phyloP scores from a whole-genome alignment of 2,113 vertebrate genomes.

The Rhinopithecus roxellana region DNA sequence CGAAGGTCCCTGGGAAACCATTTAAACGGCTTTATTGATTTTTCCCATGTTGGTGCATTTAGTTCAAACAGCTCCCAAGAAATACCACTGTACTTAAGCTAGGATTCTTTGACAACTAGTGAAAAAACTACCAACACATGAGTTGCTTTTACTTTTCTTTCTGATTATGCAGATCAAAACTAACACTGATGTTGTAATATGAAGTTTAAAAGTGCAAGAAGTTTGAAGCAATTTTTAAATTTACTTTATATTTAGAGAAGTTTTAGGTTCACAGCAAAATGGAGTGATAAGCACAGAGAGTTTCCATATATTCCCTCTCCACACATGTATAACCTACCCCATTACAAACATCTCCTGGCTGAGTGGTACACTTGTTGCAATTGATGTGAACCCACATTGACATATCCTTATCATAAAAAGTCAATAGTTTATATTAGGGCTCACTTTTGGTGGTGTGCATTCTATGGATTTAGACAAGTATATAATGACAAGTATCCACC shows the following conservation, averaged over 20 bases:
- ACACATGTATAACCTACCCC: accelerated
- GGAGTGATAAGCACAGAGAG: background rate
- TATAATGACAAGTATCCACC: background rate
- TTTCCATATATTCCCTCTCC: accelerated
- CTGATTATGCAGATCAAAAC: background rate
- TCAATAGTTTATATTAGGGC: background rate
- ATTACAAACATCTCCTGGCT: background rate
- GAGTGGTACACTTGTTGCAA: background rate
- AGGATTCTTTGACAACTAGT: constrained; percentile 73
- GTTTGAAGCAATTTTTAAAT: background rate
- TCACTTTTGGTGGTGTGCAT: background rate
- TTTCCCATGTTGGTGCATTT: constrained; percentile 85
- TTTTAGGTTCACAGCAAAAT: background rate
- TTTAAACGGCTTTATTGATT: constrained; percentile 90
- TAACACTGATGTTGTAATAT: background rate
- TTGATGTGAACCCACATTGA: background rate
- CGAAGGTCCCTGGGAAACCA: constrained; percentile 83
- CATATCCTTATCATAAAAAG: background rate
- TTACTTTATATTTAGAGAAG: background rate
- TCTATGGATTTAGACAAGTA: background rate
- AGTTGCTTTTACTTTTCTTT: constrained; percentile 64
- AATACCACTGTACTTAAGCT: constrained; percentile 72
- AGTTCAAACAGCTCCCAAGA: constrained; percentile 87
- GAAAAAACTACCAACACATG: constrained; percentile 79
- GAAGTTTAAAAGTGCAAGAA: background rate